These are phyloP conservation scores for Vanessa cardui DNA, from an alignment of 2,888 invertebrate genomes.

Conservation along the genomic window DNA sequence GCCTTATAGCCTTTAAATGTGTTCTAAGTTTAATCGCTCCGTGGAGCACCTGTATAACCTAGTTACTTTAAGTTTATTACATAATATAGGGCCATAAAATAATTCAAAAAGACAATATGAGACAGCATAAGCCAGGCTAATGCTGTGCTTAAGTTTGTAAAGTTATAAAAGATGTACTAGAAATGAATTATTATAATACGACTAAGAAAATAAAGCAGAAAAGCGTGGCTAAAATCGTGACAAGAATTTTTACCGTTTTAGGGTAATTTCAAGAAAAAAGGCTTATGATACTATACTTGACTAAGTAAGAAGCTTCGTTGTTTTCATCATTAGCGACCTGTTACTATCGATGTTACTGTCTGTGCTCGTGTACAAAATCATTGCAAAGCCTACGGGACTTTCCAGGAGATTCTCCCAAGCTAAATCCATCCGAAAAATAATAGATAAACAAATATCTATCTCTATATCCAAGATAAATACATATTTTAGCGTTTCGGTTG, in stretches of 20 bases:
- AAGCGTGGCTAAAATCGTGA: background rate
- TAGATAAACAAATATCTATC: no score
- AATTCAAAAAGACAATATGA: conserved; percentile 1
- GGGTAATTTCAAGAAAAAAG: no score
- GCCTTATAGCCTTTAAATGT: background rate
- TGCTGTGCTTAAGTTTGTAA: background rate
- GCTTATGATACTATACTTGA: no score
- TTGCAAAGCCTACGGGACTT: no score
- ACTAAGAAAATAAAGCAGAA: background rate
- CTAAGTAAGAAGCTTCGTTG: no score
- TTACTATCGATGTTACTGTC: no score
- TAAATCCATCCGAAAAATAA: no score
- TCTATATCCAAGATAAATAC: no score
- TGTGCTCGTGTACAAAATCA: no score
- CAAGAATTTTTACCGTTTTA: background rate
- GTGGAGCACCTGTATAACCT: conserved; percentile 2
- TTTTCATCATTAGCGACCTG: no score
- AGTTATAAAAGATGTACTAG: background rate
- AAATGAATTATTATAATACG: background rate
- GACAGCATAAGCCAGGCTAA: background rate
- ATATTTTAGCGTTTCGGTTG: background rate
- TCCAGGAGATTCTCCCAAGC: no score
- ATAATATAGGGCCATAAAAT: background rate
- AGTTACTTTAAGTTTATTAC: background rate
- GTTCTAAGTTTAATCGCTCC: background rate